phyloP scores from a whole-genome alignment of 2,888 invertebrate species.

The Torymus auratus region DNA sequence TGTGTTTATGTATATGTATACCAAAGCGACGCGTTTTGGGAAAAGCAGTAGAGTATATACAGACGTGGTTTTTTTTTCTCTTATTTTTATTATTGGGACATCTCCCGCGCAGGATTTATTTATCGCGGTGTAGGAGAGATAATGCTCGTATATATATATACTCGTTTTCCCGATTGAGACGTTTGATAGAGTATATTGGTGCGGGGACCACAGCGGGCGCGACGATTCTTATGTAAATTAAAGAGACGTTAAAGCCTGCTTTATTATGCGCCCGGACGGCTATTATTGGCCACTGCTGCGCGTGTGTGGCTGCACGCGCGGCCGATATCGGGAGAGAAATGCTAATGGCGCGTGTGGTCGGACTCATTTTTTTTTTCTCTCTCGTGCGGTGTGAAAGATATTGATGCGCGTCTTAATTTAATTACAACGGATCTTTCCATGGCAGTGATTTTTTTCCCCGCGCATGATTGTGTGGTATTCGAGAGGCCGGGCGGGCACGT shows the following conservation, averaged over 20 bases:
- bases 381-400: constrained; percentile 1
- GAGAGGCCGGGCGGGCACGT: not conserved
- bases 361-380: too few species aligned
- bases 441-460: not conserved
- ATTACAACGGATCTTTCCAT: constrained; percentile 14
- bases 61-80: not conserved
- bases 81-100: constrained; percentile 8
- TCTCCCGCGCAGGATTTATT: constrained; percentile 10
- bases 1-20: not conserved
- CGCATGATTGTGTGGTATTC: not conserved
- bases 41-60: not conserved
- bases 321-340: constrained; percentile 2
- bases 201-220: constrained; percentile 32
- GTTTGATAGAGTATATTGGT: constrained; percentile 14
- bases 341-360: constrained; percentile 14
- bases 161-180: constrained; percentile 48
- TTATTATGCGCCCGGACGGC: constrained; percentile 14
- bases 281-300: constrained; percentile 6
- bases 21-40: constrained; percentile 20
- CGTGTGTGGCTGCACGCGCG: not conserved
- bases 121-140: constrained; percentile 1
- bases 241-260: constrained; percentile 23
- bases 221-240: constrained; percentile 48
- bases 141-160: not conserved
- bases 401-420: constrained; percentile 26